Evolutionary conservation across 1,140 invertebrate species (phyloP), one percentile per base, ranked within the genome.

Genomic region (Dryas iulia): DNA sequence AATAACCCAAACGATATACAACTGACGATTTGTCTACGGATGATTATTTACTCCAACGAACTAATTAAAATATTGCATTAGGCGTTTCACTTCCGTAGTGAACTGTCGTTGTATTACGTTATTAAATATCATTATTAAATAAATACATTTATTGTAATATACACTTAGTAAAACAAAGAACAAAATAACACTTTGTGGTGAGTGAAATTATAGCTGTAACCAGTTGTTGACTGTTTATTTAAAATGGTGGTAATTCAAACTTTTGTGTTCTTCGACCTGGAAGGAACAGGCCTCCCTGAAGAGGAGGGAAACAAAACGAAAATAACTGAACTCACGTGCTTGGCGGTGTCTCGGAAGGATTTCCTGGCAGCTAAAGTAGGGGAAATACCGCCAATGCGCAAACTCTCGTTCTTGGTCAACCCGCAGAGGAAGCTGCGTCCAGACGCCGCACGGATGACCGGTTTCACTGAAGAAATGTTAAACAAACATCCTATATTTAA

Each of bases 401-500:
- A 56, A 8, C 21, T 56, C 8, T 24, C 53, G 8, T 56, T 56
- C 18, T 11, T 56, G 5, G 53, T 56, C n/a, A 26, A 56, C 79
- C 94, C 95, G 0, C 78, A 87, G 1, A 93, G 79, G 79, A 64
- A 82, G 7, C 94, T 96, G 28, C 76, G 89, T 5, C 47, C 47
- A 11, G 30, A 53, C 7, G 69, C 52, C 25, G 24, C 91, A 18
- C 58, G 75, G 11, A 70, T 94, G 2, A 95, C 94, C 69, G 94
- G 95, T n/a, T 80, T 97, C 12, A 93, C 89, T 52, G 96, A 96
- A 81, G 89, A 94, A n/a, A 66, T 86, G 21, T 79, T 97, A 35
- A 92, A 95, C 74, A 76, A 93, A 52, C 92, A 94, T 72, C 86
- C 84, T 6, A 71, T 81, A 23, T 96, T 97, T 80, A 88, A 94